phyloP scores from a whole-genome alignment of 2,888 invertebrate genomes.

The Ecdyonurus torrentis region DNA sequence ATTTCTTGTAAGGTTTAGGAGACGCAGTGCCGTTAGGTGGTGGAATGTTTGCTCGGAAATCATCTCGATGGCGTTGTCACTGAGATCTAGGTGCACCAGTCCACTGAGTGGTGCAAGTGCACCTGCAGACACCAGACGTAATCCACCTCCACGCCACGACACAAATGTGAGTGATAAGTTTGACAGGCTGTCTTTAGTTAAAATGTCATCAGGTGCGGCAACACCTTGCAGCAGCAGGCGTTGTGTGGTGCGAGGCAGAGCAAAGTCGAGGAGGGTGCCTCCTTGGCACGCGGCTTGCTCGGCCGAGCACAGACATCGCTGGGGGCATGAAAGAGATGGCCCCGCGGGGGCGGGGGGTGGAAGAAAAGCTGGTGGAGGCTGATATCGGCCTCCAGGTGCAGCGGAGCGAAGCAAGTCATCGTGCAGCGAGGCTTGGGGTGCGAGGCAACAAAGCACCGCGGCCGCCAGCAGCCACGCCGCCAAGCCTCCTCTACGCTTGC shows the following conservation, averaged over 20 bases:
- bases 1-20: constrained; percentile 47
- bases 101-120: constrained; percentile 18
- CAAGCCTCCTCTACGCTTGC: constrained; percentile 1
- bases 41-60: constrained; percentile 27
- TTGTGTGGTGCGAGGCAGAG: constrained; percentile 9
- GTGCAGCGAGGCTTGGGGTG: constrained; percentile 1
- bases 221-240: constrained; percentile 11
- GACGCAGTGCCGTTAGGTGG: constrained; percentile 10
- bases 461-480: constrained; percentile 7
- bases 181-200: constrained; percentile 7
- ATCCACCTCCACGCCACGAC: constrained; percentile 16
- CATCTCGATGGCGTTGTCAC: constrained; percentile 29
- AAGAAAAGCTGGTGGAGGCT: constrained; percentile 8
- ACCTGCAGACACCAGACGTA: constrained; percentile 15
- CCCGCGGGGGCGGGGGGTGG: constrained; percentile 23
- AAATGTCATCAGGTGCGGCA: constrained; percentile 1
- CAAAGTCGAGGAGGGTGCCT: constrained; percentile 8
- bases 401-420: constrained; percentile 7
- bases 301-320: constrained; percentile 18
- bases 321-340: constrained; percentile 26
- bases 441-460: constrained; percentile 7
- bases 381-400: not conserved
- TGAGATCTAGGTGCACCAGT: constrained; percentile 19
- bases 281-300: constrained; percentile 9
- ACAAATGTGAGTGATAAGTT: constrained; percentile 10